Evolutionary conservation across 2,113 vertebrate genomes (phyloP).

Genomic region (Setophaga coronata): DNA sequence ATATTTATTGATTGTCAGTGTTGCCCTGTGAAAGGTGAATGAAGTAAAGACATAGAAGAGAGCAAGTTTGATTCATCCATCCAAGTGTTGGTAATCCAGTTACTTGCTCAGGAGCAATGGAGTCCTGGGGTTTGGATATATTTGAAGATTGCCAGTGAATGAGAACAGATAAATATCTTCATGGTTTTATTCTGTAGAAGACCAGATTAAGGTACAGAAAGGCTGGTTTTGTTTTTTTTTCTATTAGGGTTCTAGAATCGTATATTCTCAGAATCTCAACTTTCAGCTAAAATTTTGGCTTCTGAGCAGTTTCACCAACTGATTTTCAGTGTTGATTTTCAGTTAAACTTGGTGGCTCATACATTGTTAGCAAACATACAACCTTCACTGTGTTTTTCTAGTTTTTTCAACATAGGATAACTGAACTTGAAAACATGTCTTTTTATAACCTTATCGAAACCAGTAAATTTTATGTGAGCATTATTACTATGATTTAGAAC

Average conservation of each 20-base stretch:
- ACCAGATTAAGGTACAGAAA: not conserved
- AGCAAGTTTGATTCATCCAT: not conserved
- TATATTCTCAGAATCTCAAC: not conserved
- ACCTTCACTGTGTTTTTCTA: not conserved
- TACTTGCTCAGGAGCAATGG: not conserved
- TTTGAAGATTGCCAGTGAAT: not conserved
- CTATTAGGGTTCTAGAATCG: not conserved
- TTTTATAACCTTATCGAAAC: not conserved
- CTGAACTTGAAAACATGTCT: not conserved
- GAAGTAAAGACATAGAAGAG: not conserved
- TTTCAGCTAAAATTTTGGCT: not conserved
- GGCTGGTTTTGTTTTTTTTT: too few relatives aligned
- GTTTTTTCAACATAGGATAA: not conserved
- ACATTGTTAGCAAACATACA: not conserved
- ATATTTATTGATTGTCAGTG: not conserved
- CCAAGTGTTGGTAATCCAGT: not conserved
- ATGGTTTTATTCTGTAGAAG: not conserved
- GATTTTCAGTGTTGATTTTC: not conserved
- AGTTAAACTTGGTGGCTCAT: not conserved
- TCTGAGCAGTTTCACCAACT: not conserved
- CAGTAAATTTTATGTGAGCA: not conserved
- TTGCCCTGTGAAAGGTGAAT: not conserved
- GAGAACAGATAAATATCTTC: not conserved
- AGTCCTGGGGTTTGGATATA: not conserved
- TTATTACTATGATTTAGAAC: not conserved